Percentiles rank a stretch among this genome's conserved stretches.
phyloP scores from a whole-genome alignment of 2,888 invertebrate species.

The Carpatolechia fugitivella region DNA sequence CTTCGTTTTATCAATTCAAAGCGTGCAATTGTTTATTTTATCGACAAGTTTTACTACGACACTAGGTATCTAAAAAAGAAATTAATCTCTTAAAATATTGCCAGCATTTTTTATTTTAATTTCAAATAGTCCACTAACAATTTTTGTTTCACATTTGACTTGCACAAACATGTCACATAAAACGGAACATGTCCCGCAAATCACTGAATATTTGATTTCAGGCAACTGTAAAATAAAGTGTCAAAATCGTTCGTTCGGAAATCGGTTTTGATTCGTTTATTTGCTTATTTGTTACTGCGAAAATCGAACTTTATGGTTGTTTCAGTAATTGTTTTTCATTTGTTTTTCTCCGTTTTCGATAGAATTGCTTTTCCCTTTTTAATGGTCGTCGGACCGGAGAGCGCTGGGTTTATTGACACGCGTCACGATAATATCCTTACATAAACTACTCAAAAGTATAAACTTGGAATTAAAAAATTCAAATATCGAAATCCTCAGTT shows the following conservation, averaged over 20 bases:
- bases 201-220: constrained; percentile 16
- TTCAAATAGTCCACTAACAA: background rate
- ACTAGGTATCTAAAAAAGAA: too few relatives aligned
- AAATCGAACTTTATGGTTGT: constrained; percentile 1
- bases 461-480: too few relatives aligned
- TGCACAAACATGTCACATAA: constrained; percentile 1
- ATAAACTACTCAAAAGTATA: too few relatives aligned
- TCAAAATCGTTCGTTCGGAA: background rate
- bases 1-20: too few relatives aligned
- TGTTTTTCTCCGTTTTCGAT: background rate
- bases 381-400: too few relatives aligned
- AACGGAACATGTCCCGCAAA: constrained; percentile 6
- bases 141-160: background rate
- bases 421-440: too few relatives aligned
- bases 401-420: too few relatives aligned
- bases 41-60: too few relatives aligned
- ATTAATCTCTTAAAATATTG: too few relatives aligned
- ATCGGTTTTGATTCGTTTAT: constrained; percentile 1
- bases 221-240: constrained; percentile 1
- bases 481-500: too few relatives aligned
- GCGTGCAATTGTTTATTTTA: too few relatives aligned
- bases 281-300: background rate
- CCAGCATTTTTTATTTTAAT: background rate
- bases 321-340: background rate
- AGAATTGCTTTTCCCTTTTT: too few relatives aligned